These are phyloP conservation scores for Gopherus flavomarginatus DNA, from an alignment of 2,113 vertebrate species.

Conservation along the genomic window DNA sequence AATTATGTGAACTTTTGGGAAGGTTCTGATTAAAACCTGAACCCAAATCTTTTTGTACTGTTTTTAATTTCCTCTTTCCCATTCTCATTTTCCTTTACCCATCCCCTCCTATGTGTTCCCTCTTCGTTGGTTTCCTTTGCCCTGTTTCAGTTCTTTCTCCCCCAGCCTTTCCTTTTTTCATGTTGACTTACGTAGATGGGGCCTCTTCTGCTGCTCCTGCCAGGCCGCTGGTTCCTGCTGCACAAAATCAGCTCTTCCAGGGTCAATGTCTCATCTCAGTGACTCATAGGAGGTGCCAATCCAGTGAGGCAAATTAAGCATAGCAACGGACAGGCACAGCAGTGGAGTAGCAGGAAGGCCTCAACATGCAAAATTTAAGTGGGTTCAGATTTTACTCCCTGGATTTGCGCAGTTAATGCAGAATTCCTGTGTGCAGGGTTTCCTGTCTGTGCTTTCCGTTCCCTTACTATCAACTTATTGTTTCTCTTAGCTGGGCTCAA, in stretches of 20 bases:
- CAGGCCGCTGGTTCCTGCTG: conserved; percentile 66
- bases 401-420: conserved; percentile 44
- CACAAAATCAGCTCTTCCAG: conserved; percentile 66
- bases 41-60: neutral
- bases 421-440: conserved; percentile 45
- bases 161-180: neutral
- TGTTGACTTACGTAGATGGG: conserved; percentile 58
- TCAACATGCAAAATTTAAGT: conserved; percentile 50
- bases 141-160: neutral
- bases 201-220: conserved; percentile 64
- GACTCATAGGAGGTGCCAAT: conserved; percentile 71
- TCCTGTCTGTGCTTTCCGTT: conserved; percentile 60
- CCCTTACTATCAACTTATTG: neutral
- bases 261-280: conserved; percentile 69
- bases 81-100: neutral
- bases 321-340: neutral
- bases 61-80: neutral
- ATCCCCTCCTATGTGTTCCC: accelerated
- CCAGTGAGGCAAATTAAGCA: conserved; percentile 67
- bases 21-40: neutral
- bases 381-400: conserved; percentile 49
- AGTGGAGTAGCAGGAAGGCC: conserved; percentile 22
- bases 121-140: neutral
- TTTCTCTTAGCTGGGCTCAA: neutral
- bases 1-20: neutral